A percentile compares a stretch with the other conserved stretches of the same genome.
These are phyloP conservation scores for Aleadryas rufinucha DNA, from an alignment of 2,113 vertebrate species.

Conservation along the genomic window DNA sequence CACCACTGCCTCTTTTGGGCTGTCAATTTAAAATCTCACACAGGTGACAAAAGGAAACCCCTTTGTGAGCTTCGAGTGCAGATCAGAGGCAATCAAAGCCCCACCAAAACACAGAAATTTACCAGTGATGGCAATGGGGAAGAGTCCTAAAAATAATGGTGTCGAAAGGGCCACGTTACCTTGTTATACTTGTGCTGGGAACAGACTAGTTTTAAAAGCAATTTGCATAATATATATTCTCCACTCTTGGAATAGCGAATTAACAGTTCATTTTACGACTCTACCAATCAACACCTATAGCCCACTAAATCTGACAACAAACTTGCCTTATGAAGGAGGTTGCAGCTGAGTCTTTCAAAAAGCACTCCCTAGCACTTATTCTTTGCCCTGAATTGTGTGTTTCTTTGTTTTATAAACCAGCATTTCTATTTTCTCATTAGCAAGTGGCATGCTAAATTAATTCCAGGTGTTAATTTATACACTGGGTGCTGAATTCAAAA, in stretches of 20 bases:
- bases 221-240: conserved; percentile 71
- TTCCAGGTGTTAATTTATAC: conserved; percentile 28
- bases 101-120: not conserved
- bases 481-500: not conserved
- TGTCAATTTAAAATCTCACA: not conserved
- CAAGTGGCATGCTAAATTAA: conserved; percentile 28
- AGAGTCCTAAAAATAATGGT: not conserved
- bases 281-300: conserved; percentile 74
- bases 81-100: not conserved
- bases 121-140: not conserved
- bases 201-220: conserved; percentile 48
- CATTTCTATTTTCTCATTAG: conserved; percentile 63
- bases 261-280: conserved; percentile 75
- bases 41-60: not conserved
- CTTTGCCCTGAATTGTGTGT: conserved; percentile 46
- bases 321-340: conserved; percentile 42
- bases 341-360: conserved; percentile 24
- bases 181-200: not conserved
- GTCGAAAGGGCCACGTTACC: not conserved
- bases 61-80: not conserved
- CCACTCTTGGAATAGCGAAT: conserved; percentile 71
- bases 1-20: not conserved
- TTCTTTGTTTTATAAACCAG: conserved; percentile 33
- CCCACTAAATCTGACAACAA: conserved; percentile 76
- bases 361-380: not conserved